Conservation (phyloP, 2,113 vertebrate genomes). For the Alectura lathami region DNA sequence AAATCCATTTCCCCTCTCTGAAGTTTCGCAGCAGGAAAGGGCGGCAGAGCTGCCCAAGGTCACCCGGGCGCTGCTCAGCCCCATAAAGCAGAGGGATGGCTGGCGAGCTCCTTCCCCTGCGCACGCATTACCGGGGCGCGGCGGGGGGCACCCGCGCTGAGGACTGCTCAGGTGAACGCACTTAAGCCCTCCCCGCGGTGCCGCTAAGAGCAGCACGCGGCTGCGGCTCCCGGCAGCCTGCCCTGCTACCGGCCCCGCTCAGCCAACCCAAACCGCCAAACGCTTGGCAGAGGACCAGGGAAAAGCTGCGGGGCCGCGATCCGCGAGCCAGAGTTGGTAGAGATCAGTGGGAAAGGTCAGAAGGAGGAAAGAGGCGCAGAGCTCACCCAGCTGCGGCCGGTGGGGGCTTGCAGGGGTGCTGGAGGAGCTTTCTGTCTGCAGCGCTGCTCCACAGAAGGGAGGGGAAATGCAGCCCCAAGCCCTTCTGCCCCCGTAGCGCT, state of each 20-base stretch:
- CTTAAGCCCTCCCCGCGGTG: background rate
- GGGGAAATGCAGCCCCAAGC: no score
- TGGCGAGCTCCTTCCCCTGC: background rate
- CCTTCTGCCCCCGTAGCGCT: no score
- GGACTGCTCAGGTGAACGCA: background rate
- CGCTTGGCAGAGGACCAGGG: background rate
- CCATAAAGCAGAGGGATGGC: background rate
- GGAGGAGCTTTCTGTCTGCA: background rate
- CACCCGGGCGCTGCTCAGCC: background rate
- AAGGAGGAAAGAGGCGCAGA: background rate
- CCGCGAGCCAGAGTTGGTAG: background rate
- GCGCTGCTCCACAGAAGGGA: no score
- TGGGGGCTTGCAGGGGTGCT: rapidly evolving
- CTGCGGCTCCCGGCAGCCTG: background rate
- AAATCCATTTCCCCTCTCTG: background rate
- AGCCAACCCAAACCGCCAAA: background rate
- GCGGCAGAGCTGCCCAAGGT: background rate
- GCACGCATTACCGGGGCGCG: background rate
- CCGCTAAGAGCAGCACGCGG: background rate
- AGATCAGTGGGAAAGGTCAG: background rate
- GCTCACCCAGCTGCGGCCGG: background rate
- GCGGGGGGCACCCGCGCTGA: background rate
- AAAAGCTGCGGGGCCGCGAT: background rate
- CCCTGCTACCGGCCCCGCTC: background rate
- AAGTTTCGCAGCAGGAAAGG: background rate